Conservation (phyloP, 2,888 invertebrate species). For the Stenchaetothrips biformis region DNA sequence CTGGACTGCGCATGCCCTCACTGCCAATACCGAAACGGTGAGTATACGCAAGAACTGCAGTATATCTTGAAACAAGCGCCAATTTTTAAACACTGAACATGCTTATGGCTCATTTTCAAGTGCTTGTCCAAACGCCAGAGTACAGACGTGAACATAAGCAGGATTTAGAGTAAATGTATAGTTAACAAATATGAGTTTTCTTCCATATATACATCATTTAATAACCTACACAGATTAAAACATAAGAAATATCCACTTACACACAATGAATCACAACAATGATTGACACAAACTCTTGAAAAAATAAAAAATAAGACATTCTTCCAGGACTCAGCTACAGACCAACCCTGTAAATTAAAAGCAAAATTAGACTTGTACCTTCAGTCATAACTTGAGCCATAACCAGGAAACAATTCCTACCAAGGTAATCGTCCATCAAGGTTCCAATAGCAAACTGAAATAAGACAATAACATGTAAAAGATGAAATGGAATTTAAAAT, state of each 20-base stretch:
- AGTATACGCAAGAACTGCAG: background rate
- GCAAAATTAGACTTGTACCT: background rate
- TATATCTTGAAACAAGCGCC: background rate
- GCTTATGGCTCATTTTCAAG: too few relatives aligned
- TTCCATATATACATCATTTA: background rate
- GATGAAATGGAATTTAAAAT: conserved; percentile 46
- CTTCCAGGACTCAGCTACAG: background rate
- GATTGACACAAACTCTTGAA: too few relatives aligned
- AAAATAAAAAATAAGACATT: too few relatives aligned
- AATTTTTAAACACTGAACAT: too few relatives aligned
- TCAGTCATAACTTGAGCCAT: background rate
- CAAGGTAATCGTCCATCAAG: conserved; percentile 97
- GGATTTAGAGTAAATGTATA: background rate
- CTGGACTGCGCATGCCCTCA: background rate
- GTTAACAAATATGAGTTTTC: background rate
- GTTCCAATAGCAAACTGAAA: conserved; percentile 95
- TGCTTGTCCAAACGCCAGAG: background rate
- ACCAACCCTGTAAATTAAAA: background rate
- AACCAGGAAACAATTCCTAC: conserved; percentile 44
- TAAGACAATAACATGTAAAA: conserved; percentile 49
- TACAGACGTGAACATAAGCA: background rate
- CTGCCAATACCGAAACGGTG: background rate
- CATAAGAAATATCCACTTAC: too few relatives aligned
- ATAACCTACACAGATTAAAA: too few relatives aligned
- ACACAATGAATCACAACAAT: too few relatives aligned